Evolutionary conservation across 2,888 invertebrate species (phyloP).

Genomic region (Cistogaster globosa): DNA sequence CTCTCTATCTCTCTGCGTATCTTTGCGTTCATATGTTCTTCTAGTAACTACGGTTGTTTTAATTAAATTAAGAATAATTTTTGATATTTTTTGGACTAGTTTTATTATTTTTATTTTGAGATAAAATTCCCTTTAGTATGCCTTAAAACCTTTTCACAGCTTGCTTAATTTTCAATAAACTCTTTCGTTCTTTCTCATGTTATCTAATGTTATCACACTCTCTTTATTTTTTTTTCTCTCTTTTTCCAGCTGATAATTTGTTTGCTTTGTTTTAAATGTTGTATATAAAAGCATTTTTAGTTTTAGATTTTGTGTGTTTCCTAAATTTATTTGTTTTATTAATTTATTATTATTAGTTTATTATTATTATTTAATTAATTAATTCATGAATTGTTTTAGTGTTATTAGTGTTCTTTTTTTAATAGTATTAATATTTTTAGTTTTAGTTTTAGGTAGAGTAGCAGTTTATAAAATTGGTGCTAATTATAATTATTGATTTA

Average conservation of each 20-base stretch:
- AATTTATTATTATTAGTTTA: conserved; percentile 22
- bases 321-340: conserved; percentile 4
- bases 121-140: conserved; percentile 47
- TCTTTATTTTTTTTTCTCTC: background rate
- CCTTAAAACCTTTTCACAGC: conserved; percentile 25
- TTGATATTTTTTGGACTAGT: conserved; percentile 43
- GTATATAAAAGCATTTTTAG: conserved; percentile 55
- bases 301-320: conserved; percentile 35
- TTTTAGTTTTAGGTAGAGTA: conserved; percentile 33
- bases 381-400: conserved; percentile 10
- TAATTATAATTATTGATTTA: conserved; percentile 70
- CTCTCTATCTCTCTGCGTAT: background rate
- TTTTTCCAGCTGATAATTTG: conserved; percentile 28
- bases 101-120: conserved; percentile 42
- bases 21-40: background rate
- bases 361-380: background rate
- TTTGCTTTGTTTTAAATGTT: conserved; percentile 44
- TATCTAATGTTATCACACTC: too few relatives aligned
- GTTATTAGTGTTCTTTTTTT: conserved; percentile 19
- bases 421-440: conserved; percentile 20
- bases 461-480: conserved; percentile 70
- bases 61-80: conserved; percentile 9
- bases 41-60: background rate
- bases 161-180: background rate
- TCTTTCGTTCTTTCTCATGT: background rate